These are phyloP conservation scores for Bembecia ichneumoniformis DNA, from an alignment of 2,888 invertebrate species.

Conservation along the genomic window DNA sequence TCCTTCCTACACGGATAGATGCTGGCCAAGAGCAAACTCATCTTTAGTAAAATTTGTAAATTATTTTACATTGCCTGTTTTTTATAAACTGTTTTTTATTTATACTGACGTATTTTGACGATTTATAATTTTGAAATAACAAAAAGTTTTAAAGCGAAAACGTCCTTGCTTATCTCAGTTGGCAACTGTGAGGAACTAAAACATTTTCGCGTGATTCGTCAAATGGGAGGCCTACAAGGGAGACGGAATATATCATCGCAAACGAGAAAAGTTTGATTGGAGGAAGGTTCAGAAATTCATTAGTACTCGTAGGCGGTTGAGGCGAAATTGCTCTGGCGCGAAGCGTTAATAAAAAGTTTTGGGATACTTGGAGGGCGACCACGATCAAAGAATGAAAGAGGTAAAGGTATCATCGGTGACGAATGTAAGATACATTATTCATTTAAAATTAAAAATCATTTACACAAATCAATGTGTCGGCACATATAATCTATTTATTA, in stretches of 20 bases:
- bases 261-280: constrained; percentile 67
- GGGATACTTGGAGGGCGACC: background rate
- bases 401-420: background rate
- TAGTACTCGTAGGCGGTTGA: constrained; percentile 41
- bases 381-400: background rate
- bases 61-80: no score
- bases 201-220: constrained; percentile 16
- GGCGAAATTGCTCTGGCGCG: constrained; percentile 33
- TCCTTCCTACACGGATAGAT: no score
- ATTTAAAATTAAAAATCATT: no score
- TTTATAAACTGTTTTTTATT: no score
- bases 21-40: no score
- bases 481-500: no score
- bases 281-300: constrained; percentile 55
- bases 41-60: no score
- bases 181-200: background rate
- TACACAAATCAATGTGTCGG: no score
- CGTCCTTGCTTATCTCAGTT: constrained; percentile 4
- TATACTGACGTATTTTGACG: no score
- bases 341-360: constrained; percentile 1
- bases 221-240: constrained; percentile 20
- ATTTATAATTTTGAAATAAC: background rate
- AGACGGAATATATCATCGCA: constrained; percentile 49
- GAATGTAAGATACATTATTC: background rate
- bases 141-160: constrained; percentile 5